Evolutionary conservation across 2,888 invertebrate genomes (phyloP), one percentile per base, ranked within the genome.

Genomic region (Euzophera pinguis): DNA sequence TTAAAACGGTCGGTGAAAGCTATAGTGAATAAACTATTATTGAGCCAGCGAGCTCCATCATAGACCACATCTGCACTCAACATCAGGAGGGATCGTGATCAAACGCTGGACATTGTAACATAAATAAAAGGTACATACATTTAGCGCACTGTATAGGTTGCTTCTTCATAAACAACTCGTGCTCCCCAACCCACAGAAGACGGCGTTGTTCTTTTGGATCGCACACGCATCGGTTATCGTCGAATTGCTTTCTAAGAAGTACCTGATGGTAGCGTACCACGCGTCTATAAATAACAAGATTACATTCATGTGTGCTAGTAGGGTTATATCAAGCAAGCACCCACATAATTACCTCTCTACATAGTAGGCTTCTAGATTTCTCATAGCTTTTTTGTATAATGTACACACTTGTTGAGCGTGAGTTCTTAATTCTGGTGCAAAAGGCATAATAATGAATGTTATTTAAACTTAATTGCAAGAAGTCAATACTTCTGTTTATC

Each of bases 211-310:
- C 87, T 93, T 91, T 90, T 94, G 97, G 66, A 81, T 93, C 68
- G 92, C 85, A 65, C 91, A 81, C 65, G 84, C 92, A 81, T 94
- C 55, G 69, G 53, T 87, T 94, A 61, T 95, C 91, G 55, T 99
- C 99, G 74, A 99, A 98, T 57, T 95, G 91, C 8, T 92, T 91
- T 58, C 99, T 92, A 76, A 98, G 71, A 16, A 95, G 65, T 0
- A 95, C 94, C 63, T 95, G 95, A 49, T 96, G 92, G 68, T 95
- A 97, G 45, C 98, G 94, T 66, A 91, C 94, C 0, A 92, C 83
- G 61, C 92, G 85, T 71, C 97, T 98, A 56, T 10, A 62, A 64
- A 3, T 38, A 32, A 6, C 14, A 29, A 29, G 7, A 29, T 29
- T 6, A 29, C 4, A 29, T 29, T 29, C n/a, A n/a, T n/a, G n/a